These are phyloP conservation scores for Syngnathoides biaculeatus DNA, from an alignment of 2,113 vertebrate genomes.

Conservation along the genomic window DNA sequence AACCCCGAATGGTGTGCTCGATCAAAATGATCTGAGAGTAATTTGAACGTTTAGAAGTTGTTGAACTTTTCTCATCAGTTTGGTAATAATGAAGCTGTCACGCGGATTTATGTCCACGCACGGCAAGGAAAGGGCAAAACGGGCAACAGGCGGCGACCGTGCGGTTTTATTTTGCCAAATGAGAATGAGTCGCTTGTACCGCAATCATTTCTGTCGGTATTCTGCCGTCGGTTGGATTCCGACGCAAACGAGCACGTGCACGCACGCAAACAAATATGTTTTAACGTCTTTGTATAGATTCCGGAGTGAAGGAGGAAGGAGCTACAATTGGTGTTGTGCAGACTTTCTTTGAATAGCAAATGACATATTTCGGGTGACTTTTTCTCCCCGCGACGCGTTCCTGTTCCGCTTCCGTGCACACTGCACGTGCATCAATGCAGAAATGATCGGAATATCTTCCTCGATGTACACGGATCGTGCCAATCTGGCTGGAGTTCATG, in stretches of 20 bases:
- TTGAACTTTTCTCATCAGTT: conserved; percentile 25
- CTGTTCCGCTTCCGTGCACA: not conserved
- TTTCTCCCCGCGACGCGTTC: not conserved
- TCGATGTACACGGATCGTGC: conserved; percentile 26
- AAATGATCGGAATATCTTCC: not conserved
- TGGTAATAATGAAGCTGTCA: conserved; percentile 23
- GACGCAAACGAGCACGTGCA: not conserved
- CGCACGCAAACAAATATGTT: not conserved
- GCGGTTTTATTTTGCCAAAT: conserved; percentile 30
- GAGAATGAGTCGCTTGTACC: too few species aligned
- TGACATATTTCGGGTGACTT: not conserved
- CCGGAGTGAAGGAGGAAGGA: not conserved
- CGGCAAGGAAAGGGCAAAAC: conserved; percentile 7
- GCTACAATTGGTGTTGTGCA: not conserved
- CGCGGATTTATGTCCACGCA: conserved; percentile 17
- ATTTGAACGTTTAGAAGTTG: too few species aligned
- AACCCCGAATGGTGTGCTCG: conserved; percentile 1
- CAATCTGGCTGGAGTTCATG: conserved; percentile 9
- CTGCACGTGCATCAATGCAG: conserved; percentile 8
- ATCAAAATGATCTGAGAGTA: not conserved
- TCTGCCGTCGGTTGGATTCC: not conserved
- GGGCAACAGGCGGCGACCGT: conserved; percentile 12
- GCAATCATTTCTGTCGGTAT: too few species aligned
- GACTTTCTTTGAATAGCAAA: not conserved
- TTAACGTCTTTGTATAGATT: not conserved